Conservation (phyloP, 2,888 invertebrate genomes). For the Scaptomyza caliginosa region DNA sequence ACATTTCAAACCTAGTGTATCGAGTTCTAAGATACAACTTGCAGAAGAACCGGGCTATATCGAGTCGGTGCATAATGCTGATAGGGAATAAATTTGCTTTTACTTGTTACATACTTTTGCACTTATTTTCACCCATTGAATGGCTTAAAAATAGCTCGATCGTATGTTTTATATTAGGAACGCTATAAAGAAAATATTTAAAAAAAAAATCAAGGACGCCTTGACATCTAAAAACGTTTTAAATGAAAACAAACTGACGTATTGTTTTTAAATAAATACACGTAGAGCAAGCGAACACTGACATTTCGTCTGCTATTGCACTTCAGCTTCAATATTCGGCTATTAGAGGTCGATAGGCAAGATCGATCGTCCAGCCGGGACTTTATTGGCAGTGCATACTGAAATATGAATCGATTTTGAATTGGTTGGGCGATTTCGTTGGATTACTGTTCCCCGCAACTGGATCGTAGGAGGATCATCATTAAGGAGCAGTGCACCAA, state of each 20-base stretch:
- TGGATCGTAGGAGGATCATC: not conserved
- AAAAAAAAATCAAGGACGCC: not conserved
- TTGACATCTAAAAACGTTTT: not conserved
- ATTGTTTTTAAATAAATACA: not conserved
- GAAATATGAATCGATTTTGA: not conserved
- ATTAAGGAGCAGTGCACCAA: not conserved
- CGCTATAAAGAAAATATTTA: too few species aligned
- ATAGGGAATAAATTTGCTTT: too few species aligned
- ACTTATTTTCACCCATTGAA: too few species aligned
- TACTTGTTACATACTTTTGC: too few species aligned
- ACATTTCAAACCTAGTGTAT: too few species aligned
- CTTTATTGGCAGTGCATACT: not conserved
- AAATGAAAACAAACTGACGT: not conserved
- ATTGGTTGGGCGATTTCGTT: not conserved
- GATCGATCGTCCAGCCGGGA: not conserved
- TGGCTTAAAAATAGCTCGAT: too few species aligned
- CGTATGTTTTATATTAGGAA: too few species aligned
- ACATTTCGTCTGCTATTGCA: not conserved
- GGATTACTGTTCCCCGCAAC: not conserved
- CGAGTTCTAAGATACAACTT: too few species aligned
- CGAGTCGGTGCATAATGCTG: too few species aligned
- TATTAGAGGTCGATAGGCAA: not conserved
- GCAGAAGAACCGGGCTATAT: too few species aligned
- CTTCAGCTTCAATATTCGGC: not conserved
- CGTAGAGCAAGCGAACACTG: not conserved